Conservation (phyloP, 2,888 invertebrate species). For the Nephrotoma flavescens region DNA sequence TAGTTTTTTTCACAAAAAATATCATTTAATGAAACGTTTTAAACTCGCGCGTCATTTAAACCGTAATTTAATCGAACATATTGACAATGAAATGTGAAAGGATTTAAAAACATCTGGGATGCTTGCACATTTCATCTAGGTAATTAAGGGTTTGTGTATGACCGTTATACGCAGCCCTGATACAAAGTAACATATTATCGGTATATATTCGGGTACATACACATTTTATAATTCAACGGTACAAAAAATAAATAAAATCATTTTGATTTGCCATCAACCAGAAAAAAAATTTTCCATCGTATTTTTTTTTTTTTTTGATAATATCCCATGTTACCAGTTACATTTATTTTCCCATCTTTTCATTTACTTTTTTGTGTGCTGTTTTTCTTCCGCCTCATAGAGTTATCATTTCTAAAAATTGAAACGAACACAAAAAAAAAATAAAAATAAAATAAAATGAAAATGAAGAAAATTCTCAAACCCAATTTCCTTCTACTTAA, state of each 20-base stretch:
- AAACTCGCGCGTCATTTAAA: not conserved
- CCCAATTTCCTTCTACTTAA: not conserved
- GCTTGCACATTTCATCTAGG: not conserved
- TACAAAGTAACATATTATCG: not conserved
- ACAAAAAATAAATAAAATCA: not conserved
- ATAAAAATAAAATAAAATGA: not conserved
- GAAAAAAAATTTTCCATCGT: not conserved
- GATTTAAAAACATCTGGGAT: not conserved
- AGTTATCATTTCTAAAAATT: not conserved
- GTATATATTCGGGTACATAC: not conserved
- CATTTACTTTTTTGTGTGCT: not conserved
- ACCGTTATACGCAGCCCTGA: not conserved
- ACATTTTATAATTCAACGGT: not conserved
- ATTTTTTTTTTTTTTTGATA: not conserved
- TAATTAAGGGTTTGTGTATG: not conserved
- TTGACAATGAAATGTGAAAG: not conserved
- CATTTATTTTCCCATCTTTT: not conserved
- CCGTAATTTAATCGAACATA: not conserved
- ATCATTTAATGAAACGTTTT: not conserved
- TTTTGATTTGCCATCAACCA: not conserved
- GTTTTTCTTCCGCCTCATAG: not conserved
- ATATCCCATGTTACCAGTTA: not conserved
- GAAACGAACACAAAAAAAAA: not conserved
- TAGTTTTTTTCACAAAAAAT: not conserved
- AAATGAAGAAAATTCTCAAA: not conserved